Evolutionary conservation across 1,140 invertebrate genomes (phyloP), one percentile per base, ranked within the genome.

Genomic region (Conus betulinus): DNA sequence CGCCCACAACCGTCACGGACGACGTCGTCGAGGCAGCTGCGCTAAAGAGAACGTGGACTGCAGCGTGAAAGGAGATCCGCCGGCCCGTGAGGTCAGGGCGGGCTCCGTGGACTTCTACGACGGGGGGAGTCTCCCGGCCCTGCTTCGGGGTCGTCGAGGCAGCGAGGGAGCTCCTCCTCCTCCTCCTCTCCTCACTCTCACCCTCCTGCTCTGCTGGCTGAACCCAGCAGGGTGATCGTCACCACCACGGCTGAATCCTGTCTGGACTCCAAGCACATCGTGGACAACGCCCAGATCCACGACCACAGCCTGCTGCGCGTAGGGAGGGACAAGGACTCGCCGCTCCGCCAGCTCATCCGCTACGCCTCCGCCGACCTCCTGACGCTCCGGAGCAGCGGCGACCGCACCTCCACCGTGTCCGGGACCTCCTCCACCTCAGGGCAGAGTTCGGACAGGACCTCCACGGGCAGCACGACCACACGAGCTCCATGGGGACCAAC

Each of bases 11-110:
- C 82, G 55, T 5, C 82, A 63, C 11, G 51, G 71, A 0, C 71
- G 71, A 25, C 13, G 74, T 5, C 51, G 85, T 6, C 51, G 85
- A n/a, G 85, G 85, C 7, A 87, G 85, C 74, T 87, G 85, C 52
- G 85, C 85, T 5, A 87, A 87, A 25, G 85, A 87, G 85, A 87
- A 79, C 74, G 71, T 87, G n/a, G 85, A 87, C 52, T 87, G 85
- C n/a, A 23, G 67, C 27, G 63, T 85, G 84, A 67, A 67, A 7
- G 67, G 52, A 4, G 39, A 3, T 3, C 57, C 57, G 8, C 15
- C 57, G 8, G 57, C 57, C 15, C 10, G 55, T 63, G 78, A 27
- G 39, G 76, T n/a, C n/a, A 25, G n/a, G 39, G 76, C 25, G 13
- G 25, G 6, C 8, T n/a, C 5, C 10, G 13, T 23, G 51, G 17